These are phyloP conservation scores for Cyanistes caeruleus DNA, from an alignment of 2,113 vertebrate species.

Conservation along the genomic window DNA sequence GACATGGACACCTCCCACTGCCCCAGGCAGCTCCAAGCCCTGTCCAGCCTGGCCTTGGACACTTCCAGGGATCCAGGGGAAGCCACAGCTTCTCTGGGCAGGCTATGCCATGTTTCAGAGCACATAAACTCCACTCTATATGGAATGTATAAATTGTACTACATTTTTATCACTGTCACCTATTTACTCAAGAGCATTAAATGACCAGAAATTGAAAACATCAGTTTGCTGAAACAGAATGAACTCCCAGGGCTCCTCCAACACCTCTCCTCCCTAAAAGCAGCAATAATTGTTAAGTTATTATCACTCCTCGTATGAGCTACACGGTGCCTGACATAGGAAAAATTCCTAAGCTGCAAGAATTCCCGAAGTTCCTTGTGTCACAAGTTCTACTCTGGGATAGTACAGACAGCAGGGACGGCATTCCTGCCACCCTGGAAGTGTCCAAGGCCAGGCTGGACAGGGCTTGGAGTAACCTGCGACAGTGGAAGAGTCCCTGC, in stretches of 20 bases:
- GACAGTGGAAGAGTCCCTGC: fast-evolving
- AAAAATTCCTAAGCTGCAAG: fast-evolving
- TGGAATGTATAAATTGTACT: not conserved
- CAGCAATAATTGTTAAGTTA: not conserved
- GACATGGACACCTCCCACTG: not conserved
- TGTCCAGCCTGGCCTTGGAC: fast-evolving
- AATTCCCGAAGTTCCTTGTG: fast-evolving
- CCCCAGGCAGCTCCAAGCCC: not conserved
- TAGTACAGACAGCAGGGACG: fast-evolving
- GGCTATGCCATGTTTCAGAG: fast-evolving
- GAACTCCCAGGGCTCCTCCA: not conserved
- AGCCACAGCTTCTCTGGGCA: not conserved
- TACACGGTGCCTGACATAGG: fast-evolving
- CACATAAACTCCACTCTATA: fast-evolving
- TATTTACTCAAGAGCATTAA: not conserved
- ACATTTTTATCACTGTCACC: not conserved
- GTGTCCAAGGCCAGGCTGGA: fast-evolving
- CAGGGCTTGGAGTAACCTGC: fast-evolving
- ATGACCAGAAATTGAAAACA: not conserved
- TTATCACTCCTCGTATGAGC: not conserved
- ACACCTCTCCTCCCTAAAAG: not conserved
- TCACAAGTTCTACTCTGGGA: fast-evolving
- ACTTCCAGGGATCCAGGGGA: not conserved
- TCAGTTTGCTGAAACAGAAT: fast-evolving
- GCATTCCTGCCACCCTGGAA: not conserved